Evolutionary conservation across 2,113 vertebrate species (phyloP).

Genomic region (Nothoprocta pentlandii): DNA sequence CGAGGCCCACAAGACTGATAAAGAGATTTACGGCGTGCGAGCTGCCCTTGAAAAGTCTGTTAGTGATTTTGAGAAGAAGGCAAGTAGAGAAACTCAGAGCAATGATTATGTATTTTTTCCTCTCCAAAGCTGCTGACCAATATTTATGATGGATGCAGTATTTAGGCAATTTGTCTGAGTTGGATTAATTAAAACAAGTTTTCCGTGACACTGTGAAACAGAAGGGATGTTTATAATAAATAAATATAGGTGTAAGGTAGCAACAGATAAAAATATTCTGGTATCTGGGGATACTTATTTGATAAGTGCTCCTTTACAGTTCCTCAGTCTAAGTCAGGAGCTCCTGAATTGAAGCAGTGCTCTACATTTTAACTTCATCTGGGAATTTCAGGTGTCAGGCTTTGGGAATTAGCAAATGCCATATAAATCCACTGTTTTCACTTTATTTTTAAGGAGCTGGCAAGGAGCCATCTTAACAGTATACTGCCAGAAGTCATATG

Average conservation of each 20-base stretch:
- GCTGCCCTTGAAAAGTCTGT: slow-evolving; percentile 69
- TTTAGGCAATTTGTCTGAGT: background rate
- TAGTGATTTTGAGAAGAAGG: slow-evolving; percentile 83
- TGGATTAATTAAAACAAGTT: background rate
- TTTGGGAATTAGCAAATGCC: background rate
- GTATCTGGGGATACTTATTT: background rate
- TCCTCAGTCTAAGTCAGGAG: background rate
- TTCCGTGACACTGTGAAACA: background rate
- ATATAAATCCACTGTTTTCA: background rate
- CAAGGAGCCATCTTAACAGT: too few relatives aligned
- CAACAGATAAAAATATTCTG: background rate
- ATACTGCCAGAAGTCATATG: too few relatives aligned
- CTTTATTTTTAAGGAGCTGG: background rate
- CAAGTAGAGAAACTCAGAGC: slow-evolving; percentile 52
- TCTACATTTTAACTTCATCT: background rate
- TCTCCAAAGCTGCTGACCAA: background rate
- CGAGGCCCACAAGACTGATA: slow-evolving; percentile 74
- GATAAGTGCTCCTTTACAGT: background rate
- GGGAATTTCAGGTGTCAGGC: background rate
- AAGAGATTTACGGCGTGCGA: slow-evolving; percentile 73
- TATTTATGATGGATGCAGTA: background rate
- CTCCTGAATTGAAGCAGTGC: background rate
- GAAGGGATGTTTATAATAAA: background rate
- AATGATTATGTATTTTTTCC: background rate
- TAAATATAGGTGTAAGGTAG: background rate